A percentile compares a stretch with the other conserved stretches of the same genome.
These are phyloP conservation scores for Patella ulyssiponensis DNA, from an alignment of 2,888 invertebrate species.

Conservation along the genomic window DNA sequence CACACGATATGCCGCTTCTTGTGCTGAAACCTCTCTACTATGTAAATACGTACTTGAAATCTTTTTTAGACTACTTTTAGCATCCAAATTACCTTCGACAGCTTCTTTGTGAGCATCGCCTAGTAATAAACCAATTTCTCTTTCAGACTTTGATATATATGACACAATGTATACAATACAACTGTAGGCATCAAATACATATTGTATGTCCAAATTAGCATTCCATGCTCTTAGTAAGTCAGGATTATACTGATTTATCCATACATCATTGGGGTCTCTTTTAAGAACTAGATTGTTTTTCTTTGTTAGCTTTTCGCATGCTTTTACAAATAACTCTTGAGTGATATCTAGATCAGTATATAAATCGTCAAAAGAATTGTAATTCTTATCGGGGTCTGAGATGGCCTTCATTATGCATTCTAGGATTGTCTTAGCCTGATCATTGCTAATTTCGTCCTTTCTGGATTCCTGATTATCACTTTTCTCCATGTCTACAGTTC, in stretches of 20 bases:
- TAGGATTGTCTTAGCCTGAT: not conserved
- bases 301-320: not conserved
- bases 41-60: slow-evolving; percentile 28
- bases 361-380: not conserved
- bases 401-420: not conserved
- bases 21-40: slow-evolving; percentile 35
- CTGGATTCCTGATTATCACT: not conserved
- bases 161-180: slow-evolving; percentile 42
- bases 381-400: not conserved
- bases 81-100: slow-evolving; percentile 27
- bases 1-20: slow-evolving; percentile 32
- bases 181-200: slow-evolving; percentile 27
- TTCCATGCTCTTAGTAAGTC: slow-evolving; percentile 13
- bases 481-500: slow-evolving; percentile 10
- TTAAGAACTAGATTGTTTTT: not conserved
- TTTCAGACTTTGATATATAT: slow-evolving; percentile 45
- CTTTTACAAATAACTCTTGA: not conserved
- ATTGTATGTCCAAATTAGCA: slow-evolving; percentile 18
- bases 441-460: not conserved
- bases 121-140: slow-evolving; percentile 31
- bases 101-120: slow-evolving; percentile 30
- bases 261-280: slow-evolving; percentile 14
- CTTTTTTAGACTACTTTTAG: slow-evolving; percentile 25
- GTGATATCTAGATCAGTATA: not conserved
- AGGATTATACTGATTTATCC: slow-evolving; percentile 25